These are phyloP conservation scores for Rostratula benghalensis DNA, from an alignment of 2,113 vertebrate genomes.

Conservation along the genomic window DNA sequence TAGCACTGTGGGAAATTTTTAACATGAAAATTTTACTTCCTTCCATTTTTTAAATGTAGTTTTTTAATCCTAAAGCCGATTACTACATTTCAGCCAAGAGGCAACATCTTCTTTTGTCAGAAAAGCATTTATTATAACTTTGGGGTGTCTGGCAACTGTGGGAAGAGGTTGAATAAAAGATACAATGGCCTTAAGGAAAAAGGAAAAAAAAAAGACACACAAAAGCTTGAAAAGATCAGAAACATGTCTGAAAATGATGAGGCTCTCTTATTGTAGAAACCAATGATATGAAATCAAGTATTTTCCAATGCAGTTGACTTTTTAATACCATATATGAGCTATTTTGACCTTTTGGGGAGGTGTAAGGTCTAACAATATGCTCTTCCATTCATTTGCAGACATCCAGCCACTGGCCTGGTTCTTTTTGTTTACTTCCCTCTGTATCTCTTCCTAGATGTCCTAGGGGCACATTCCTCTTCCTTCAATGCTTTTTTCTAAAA, in stretches of 20 bases:
- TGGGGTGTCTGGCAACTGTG: neutral
- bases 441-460: neutral
- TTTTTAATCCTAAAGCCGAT: neutral
- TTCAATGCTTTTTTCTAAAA: neutral
- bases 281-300: neutral
- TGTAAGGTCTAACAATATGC: neutral
- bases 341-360: neutral
- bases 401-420: neutral
- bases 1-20: neutral
- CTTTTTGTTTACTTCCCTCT: neutral
- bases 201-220: rapidly evolving
- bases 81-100: neutral
- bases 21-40: neutral
- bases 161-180: neutral
- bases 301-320: neutral
- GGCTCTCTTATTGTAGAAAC: neutral
- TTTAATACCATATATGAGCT: neutral
- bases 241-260: neutral
- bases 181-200: neutral
- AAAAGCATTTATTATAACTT: neutral
- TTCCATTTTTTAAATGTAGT: neutral
- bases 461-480: neutral
- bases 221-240: neutral
- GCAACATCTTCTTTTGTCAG: neutral
- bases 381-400: neutral